Evolutionary conservation across 2,888 invertebrate species (phyloP), one percentile per base, ranked within the genome.

Genomic region (Agriotes lineatus): DNA sequence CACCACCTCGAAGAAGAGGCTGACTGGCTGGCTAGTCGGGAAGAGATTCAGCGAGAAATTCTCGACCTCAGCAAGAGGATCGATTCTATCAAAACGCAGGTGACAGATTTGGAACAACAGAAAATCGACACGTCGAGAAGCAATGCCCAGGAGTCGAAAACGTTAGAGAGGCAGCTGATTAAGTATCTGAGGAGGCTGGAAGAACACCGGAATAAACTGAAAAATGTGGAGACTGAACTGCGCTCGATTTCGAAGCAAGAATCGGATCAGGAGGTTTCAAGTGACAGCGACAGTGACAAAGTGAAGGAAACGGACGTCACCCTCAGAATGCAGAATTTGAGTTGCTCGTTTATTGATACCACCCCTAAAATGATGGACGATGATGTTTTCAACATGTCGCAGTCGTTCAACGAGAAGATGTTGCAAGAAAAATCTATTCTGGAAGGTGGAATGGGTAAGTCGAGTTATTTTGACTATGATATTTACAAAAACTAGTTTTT

Each of bases 1-100:
- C 95, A 95, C 79, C 95, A 97, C 83, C 86, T 97, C 71, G 97
- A 97, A 84, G 96, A 95, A 77, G 96, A 97, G 82, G 95, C 97
- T 0, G 94, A 93, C 81, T 89, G 93, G 84, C 87, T 96, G 77
- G 93, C 96, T 1, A 94, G 93, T 74, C 88, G 94, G 71, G 96
- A 95, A 85, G 96, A 95, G 81, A 82, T 95, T 3, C 93, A 94
- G 80, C 89, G 92, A 78, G 94, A 92, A 77, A 88, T 91, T 62
- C 86, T 89, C n/a, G 87, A 90, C 19, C 85, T 92, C 18, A 84
- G 87, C 0, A 87, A 88, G 75, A 90, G 89, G 80, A 90, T 93
- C 4, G 91, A 93, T 67, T 85, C 88, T 7, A 87, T 92, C 78
- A 89, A 89, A 80, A 84, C 85, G 5, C 87, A 90, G 76, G 86